These are phyloP conservation scores for Seriola rivoliana DNA, from an alignment of 2,113 vertebrate species.

Conservation along the genomic window DNA sequence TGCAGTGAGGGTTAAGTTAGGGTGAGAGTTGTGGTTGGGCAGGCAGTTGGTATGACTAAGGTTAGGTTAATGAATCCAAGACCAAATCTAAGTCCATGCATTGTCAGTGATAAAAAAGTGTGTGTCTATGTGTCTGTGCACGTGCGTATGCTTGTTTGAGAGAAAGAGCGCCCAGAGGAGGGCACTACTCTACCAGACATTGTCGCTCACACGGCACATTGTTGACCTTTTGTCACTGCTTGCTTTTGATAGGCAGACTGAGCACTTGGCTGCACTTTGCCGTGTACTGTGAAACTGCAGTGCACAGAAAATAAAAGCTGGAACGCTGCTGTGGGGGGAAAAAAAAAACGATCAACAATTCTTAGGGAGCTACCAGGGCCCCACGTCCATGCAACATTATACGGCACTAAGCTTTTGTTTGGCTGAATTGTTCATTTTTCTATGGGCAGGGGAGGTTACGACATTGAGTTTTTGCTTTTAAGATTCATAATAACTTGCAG, in stretches of 20 bases:
- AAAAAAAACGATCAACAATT: background rate
- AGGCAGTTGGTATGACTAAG: background rate
- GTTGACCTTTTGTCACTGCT: conserved; percentile 30
- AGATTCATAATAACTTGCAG: background rate
- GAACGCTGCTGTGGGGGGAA: background rate
- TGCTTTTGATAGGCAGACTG: conserved; percentile 17
- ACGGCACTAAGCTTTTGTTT: background rate
- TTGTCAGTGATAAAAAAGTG: background rate
- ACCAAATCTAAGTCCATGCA: background rate
- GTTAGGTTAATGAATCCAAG: background rate
- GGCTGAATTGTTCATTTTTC: background rate
- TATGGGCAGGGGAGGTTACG: background rate
- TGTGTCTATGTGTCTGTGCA: conserved; percentile 7
- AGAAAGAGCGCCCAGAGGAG: conserved; percentile 74
- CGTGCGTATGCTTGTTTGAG: conserved; percentile 21
- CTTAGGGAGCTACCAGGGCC: background rate
- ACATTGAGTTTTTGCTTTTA: background rate
- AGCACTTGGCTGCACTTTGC: background rate
- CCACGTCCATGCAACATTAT: background rate
- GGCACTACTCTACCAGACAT: conserved; percentile 74
- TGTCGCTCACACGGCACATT: conserved; percentile 14
- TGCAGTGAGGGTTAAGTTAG: background rate
- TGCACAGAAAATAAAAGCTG: background rate
- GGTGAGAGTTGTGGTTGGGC: background rate
- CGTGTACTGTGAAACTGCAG: background rate